A percentile compares a stretch with the other conserved stretches of the same genome.
phyloP scores from a whole-genome alignment of 2,888 invertebrate species.

The Himalopsyche tibetana region DNA sequence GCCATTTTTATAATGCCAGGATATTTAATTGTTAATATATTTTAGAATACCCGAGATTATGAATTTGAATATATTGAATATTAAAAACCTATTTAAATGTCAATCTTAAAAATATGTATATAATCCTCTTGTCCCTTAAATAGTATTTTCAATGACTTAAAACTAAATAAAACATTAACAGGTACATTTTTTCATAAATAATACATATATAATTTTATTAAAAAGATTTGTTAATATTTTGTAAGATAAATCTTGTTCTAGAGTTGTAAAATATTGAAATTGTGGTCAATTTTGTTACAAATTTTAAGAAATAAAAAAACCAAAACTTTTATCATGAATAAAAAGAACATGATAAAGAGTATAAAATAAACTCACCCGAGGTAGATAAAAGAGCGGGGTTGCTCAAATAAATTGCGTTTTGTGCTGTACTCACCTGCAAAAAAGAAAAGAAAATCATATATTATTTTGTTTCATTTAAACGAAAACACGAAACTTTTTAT shows the following conservation, averaged over 20 bases:
- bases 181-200: too few species aligned
- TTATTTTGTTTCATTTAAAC: not conserved
- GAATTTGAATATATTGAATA: too few species aligned
- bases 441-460: slow-evolving; percentile 23
- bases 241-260: not conserved
- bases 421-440: slow-evolving; percentile 55
- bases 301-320: not conserved
- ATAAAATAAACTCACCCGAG: slow-evolving; percentile 51
- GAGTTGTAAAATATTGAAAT: not conserved
- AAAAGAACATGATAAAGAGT: slow-evolving; percentile 45
- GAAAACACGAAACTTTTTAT: not conserved
- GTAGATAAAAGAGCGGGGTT: slow-evolving; percentile 41
- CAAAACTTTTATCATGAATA: slow-evolving; percentile 22
- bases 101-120: too few species aligned
- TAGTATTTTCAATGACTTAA: too few species aligned
- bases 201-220: too few species aligned
- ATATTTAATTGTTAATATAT: too few species aligned
- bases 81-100: too few species aligned
- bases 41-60: too few species aligned
- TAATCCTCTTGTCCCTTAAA: too few species aligned
- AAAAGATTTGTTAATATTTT: too few species aligned
- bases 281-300: not conserved
- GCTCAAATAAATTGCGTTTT: slow-evolving; percentile 35
- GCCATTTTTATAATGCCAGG: too few species aligned
- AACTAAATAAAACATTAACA: too few species aligned